phyloP scores from a whole-genome alignment of 1,140 invertebrate species.

The Caerostris darwini region DNA sequence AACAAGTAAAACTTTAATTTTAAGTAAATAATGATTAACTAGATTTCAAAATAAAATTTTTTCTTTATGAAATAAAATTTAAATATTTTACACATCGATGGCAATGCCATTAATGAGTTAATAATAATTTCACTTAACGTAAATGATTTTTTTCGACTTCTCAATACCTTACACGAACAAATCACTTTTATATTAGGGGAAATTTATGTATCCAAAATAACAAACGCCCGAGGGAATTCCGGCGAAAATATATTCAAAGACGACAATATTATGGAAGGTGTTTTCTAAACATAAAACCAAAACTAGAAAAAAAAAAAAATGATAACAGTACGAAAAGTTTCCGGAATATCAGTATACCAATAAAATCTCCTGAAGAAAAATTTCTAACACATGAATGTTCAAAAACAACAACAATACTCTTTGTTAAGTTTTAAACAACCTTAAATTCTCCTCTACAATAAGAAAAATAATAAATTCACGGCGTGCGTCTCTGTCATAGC shows the following conservation, averaged over 20 bases:
- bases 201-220: background rate
- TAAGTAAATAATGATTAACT: too few species aligned
- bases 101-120: too few species aligned
- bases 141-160: too few species aligned
- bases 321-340: background rate
- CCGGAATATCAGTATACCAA: background rate
- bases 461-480: conserved; percentile 19
- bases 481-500: conserved; percentile 32
- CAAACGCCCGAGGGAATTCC: background rate
- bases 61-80: too few species aligned
- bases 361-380: background rate
- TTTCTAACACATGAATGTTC: background rate
- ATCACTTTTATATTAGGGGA: too few species aligned
- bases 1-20: too few species aligned
- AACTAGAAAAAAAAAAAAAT: background rate
- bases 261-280: too few species aligned
- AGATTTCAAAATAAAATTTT: too few species aligned
- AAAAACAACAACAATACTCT: background rate
- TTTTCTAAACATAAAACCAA: conserved; percentile 2
- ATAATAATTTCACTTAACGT: too few species aligned
- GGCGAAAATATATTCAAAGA: background rate
- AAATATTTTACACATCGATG: too few species aligned
- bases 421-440: background rate
- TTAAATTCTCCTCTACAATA: conserved; percentile 14
- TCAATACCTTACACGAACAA: too few species aligned